Evolutionary conservation across 2,797 vertebrate genomes (phyloP).

Genomic region (Simalia tracyae): DNA sequence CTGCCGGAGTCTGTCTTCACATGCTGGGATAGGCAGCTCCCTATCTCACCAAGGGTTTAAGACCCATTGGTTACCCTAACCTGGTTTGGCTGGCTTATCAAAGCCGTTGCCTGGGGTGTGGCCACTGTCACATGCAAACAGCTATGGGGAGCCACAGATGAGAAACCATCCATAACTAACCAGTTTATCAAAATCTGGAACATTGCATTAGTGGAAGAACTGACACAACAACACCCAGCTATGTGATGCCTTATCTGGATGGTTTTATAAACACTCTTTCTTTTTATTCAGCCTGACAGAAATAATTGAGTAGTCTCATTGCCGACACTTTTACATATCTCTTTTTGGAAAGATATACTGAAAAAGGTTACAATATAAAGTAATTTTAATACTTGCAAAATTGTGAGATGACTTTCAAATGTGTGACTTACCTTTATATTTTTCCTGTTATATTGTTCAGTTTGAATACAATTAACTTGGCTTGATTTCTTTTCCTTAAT

Average conservation of each 20-base stretch:
- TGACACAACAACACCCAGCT: neutral
- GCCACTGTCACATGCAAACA: too few species aligned
- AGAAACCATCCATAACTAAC: neutral
- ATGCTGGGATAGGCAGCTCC: too few species aligned
- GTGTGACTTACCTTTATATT: neutral
- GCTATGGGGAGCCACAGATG: too few species aligned
- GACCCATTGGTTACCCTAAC: too few species aligned
- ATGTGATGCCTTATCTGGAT: neutral
- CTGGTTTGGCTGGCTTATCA: too few species aligned
- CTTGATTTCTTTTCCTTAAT: neutral
- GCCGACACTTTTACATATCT: neutral
- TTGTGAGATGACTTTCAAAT: neutral
- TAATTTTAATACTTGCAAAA: neutral
- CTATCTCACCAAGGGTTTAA: too few species aligned
- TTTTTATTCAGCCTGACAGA: neutral
- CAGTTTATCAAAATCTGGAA: neutral
- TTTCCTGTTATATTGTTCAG: too few species aligned
- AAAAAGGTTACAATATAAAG: neutral
- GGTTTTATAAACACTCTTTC: neutral
- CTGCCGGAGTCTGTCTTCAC: too few species aligned
- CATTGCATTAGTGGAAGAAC: neutral
- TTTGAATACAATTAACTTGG: too few species aligned
- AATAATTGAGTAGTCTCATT: neutral
- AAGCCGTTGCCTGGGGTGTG: too few species aligned
- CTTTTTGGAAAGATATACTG: neutral